Evolutionary conservation across 2,113 vertebrate genomes (phyloP).

Genomic region (Scomber japonicus): DNA sequence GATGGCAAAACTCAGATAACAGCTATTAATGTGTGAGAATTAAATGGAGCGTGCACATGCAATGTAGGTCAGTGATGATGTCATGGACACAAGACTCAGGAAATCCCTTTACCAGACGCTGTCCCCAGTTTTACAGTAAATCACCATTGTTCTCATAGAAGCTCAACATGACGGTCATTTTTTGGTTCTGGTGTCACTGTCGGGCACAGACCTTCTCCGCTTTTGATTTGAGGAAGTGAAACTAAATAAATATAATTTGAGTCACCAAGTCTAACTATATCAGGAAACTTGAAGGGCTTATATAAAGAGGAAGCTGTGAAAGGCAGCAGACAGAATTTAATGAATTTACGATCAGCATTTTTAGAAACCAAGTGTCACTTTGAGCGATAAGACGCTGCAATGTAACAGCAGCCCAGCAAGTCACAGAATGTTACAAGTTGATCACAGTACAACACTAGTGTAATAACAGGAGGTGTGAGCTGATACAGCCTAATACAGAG

Average conservation of each 20-base stretch:
- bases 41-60: constrained; percentile 55
- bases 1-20: constrained; percentile 54
- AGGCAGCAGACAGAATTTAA: background rate
- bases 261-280: constrained; percentile 13
- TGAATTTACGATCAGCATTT: background rate
- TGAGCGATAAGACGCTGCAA: constrained; percentile 1
- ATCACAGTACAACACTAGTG: constrained; percentile 4
- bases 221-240: constrained; percentile 54
- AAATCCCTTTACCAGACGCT: constrained; percentile 67
- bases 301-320: constrained; percentile 35
- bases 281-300: background rate
- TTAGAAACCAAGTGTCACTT: constrained; percentile 9
- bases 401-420: background rate
- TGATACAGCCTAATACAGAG: constrained; percentile 36
- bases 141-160: constrained; percentile 13
- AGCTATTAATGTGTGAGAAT: constrained; percentile 46
- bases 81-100: constrained; percentile 35
- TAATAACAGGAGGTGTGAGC: constrained; percentile 43
- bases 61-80: constrained; percentile 72
- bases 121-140: constrained; percentile 39
- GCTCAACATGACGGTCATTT: background rate
- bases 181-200: background rate
- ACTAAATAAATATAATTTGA: background rate
- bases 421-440: background rate
- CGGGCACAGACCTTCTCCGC: background rate